Evolutionary conservation across 2,797 vertebrate species (phyloP).

Genomic region (Galago senegalensis): DNA sequence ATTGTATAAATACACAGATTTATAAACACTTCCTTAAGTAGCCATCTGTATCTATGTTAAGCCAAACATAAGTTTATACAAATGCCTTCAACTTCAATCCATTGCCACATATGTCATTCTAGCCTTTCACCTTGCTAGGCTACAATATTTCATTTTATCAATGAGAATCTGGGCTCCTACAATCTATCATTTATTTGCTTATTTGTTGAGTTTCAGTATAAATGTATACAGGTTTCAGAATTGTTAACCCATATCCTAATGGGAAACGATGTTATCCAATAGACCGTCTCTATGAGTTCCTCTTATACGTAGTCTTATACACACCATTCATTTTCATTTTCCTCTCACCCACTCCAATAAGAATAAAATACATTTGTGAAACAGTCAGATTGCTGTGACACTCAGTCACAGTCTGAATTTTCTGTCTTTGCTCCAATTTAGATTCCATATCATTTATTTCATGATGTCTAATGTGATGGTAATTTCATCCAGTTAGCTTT

Average conservation of each 20-base stretch:
- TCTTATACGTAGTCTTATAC: slow-evolving; percentile 2
- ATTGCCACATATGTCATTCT: background rate
- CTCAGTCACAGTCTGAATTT: background rate
- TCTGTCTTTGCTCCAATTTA: background rate
- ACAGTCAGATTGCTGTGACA: background rate
- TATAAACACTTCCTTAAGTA: slow-evolving; percentile 25
- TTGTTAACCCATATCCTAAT: background rate
- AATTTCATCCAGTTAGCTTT: background rate
- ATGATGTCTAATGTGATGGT: background rate
- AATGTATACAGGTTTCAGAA: slow-evolving; percentile 7
- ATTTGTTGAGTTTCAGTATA: background rate
- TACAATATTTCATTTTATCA: background rate
- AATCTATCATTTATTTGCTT: background rate
- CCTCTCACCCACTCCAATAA: background rate
- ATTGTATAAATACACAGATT: background rate
- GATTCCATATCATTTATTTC: background rate
- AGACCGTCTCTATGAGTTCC: background rate
- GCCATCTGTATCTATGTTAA: background rate
- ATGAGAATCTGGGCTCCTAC: background rate
- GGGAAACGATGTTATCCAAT: background rate
- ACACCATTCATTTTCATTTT: background rate
- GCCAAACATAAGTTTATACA: background rate
- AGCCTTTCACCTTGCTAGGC: background rate
- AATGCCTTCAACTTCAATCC: background rate
- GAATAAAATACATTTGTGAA: background rate